Percentiles rank a stretch among this genome's conserved stretches.
These are phyloP conservation scores for Toxostoma redivivum DNA, from an alignment of 2,113 vertebrate genomes.

Conservation along the genomic window DNA sequence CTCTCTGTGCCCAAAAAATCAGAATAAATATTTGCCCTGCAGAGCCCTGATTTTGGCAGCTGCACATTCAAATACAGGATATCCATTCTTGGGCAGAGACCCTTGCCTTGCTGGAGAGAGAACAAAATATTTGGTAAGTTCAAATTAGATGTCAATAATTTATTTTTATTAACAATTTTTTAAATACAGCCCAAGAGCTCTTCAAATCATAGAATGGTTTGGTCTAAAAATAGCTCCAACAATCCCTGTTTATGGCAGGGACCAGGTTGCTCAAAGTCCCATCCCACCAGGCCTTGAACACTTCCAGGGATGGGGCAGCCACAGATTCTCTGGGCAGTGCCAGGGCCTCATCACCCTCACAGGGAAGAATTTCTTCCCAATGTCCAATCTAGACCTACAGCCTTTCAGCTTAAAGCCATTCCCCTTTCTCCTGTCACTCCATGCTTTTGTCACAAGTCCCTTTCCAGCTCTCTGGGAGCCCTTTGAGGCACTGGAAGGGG, in stretches of 20 bases:
- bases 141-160: neutral
- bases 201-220: neutral
- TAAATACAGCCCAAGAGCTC: neutral
- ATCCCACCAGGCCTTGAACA: neutral
- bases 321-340: neutral
- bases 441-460: neutral
- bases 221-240: neutral
- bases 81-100: neutral
- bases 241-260: neutral
- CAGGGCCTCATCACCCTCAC: neutral
- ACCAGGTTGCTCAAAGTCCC: neutral
- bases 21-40: neutral
- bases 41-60: neutral
- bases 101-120: neutral
- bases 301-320: neutral
- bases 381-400: neutral
- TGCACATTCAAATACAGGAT: neutral
- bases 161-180: neutral
- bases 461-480: neutral
- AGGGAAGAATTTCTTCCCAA: neutral
- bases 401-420: neutral
- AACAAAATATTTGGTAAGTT: neutral
- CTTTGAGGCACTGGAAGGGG: neutral
- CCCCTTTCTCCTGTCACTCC: neutral
- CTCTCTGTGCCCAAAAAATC: neutral